These are phyloP conservation scores for Brachyrhaphis roseni DNA, from an alignment of 2,797 vertebrate species.

Conservation along the genomic window DNA sequence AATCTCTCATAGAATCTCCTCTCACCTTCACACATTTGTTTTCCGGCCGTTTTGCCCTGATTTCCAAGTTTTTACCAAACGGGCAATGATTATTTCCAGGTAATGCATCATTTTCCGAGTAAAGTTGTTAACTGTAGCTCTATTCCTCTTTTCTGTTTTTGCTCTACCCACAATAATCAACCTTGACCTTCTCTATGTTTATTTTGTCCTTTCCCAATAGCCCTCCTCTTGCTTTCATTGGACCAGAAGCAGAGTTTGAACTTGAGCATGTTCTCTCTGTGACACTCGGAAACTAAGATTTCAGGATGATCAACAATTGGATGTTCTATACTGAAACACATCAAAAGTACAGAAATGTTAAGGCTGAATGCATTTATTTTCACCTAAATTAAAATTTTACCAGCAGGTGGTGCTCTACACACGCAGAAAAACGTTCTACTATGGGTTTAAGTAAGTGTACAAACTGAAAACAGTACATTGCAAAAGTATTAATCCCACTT, in stretches of 20 bases:
- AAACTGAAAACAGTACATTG: background rate
- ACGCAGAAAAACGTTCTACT: constrained; percentile 9
- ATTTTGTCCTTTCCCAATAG: background rate
- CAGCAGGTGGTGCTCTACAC: constrained; percentile 52
- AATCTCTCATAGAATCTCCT: background rate
- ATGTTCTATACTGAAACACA: background rate
- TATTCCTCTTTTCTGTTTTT: background rate
- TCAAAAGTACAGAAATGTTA: background rate
- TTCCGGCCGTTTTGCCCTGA: background rate
- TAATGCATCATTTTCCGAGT: background rate
- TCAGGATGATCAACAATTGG: background rate
- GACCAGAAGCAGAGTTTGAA: background rate
- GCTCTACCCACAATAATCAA: background rate
- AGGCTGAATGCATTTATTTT: background rate
- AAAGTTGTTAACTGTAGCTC: background rate
- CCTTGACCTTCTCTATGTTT: constrained; percentile 29
- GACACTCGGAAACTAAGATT: background rate
- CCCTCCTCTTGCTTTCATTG: background rate
- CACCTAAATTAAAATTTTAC: constrained; percentile 17
- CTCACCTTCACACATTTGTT: background rate
- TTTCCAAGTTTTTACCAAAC: background rate
- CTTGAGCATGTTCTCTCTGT: background rate
- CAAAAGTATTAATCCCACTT: background rate
- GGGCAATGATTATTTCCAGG: background rate
- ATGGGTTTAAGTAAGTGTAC: background rate